Conservation (phyloP, 2,113 vertebrate species). For the Corythaeola cristata region DNA sequence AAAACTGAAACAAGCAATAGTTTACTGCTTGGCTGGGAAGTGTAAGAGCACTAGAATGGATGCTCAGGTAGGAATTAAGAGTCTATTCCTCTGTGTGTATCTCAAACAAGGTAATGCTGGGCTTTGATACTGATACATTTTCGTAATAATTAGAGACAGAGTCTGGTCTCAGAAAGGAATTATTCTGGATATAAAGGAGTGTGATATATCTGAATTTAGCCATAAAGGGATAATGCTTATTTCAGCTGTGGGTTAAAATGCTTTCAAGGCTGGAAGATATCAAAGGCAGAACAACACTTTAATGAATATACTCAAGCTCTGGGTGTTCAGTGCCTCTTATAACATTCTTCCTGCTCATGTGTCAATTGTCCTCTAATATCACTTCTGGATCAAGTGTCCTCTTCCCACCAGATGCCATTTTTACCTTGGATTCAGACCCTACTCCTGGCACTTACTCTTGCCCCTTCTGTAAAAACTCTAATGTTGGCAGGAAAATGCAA, state of each 20-base stretch:
- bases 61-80: neutral
- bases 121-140: neutral
- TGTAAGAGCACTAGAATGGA: neutral
- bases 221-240: neutral
- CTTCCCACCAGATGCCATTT: neutral
- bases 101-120: neutral
- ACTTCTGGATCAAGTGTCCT: neutral
- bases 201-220: neutral
- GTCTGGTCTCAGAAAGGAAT: neutral
- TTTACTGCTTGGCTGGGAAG: neutral
- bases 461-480: neutral
- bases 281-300: neutral
- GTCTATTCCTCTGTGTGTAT: neutral
- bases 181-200: neutral
- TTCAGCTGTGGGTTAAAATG: neutral
- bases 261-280: neutral
- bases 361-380: neutral
- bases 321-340: neutral
- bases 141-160: neutral
- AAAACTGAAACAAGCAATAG: neutral
- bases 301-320: neutral
- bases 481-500: neutral
- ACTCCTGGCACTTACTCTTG: neutral
- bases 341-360: neutral
- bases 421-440: neutral